phyloP scores from a whole-genome alignment of 2,113 vertebrate species.

The Misgurnus mizolepis region DNA sequence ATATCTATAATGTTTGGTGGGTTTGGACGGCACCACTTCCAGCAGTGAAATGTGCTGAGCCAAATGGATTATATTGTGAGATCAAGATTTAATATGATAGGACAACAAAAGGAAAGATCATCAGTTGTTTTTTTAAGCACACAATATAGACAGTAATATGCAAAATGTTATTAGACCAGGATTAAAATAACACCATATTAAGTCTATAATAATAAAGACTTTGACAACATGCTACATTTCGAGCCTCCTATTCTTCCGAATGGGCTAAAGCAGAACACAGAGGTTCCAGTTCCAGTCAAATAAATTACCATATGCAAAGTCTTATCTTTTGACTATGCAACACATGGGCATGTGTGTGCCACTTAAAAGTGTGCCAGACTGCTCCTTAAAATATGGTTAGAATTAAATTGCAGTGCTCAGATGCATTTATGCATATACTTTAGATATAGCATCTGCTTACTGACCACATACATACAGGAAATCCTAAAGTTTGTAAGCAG shows the following conservation, averaged over 20 bases:
- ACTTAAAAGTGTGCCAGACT: not conserved
- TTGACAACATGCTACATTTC: not conserved
- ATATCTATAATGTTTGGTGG: slow-evolving; percentile 14
- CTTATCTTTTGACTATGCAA: not conserved
- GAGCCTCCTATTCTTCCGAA: too few species aligned
- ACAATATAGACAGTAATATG: not conserved
- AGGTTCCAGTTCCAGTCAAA: not conserved
- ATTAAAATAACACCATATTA: too few species aligned
- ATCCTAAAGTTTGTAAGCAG: too few species aligned
- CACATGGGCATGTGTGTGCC: not conserved
- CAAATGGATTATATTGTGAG: slow-evolving; percentile 5
- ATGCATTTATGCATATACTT: too few species aligned
- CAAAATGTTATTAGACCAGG: not conserved
- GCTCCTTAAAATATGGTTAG: too few species aligned
- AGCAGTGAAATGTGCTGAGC: not conserved
- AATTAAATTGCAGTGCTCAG: too few species aligned
- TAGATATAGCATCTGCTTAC: not conserved
- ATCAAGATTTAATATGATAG: not conserved
- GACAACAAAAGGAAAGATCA: not conserved
- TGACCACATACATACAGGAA: not conserved
- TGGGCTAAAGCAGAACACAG: not conserved
- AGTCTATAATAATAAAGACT: not conserved
- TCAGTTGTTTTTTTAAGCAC: not conserved
- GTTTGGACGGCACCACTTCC: not conserved
- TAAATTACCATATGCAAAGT: not conserved